These are phyloP conservation scores for Reticulitermes lucifugus DNA, from an alignment of 2,888 invertebrate species.

Conservation along the genomic window DNA sequence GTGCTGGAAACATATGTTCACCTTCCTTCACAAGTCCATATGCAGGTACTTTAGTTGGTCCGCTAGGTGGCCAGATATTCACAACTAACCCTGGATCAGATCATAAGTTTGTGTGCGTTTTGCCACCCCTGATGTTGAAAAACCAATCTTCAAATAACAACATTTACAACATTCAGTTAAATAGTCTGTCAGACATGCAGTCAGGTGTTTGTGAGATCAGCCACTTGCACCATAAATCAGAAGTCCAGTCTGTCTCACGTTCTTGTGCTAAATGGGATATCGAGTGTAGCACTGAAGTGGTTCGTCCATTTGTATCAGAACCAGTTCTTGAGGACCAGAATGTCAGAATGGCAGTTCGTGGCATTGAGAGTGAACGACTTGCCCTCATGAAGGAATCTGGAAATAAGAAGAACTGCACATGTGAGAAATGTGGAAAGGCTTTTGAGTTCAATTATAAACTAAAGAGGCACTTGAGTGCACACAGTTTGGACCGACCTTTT, in stretches of 20 bases:
- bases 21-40: constrained; percentile 7
- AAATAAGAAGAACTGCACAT: constrained; percentile 43
- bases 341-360: neutral
- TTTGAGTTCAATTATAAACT: constrained; percentile 48
- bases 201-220: neutral
- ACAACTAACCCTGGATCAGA: neutral
- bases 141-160: neutral
- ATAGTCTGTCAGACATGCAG: neutral
- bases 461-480: constrained; percentile 48
- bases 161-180: neutral
- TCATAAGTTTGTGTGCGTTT: neutral
- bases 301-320: neutral
- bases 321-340: neutral
- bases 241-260: neutral
- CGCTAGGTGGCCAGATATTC: neutral
- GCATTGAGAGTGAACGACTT: neutral
- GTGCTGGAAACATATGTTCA: neutral
- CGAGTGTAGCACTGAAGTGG: neutral
- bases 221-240: neutral
- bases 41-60: constrained; percentile 1
- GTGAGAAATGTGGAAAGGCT: constrained; percentile 58
- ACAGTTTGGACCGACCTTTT: constrained; percentile 45
- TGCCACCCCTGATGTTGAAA: neutral
- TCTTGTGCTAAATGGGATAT: neutral
- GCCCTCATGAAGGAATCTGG: neutral